These are phyloP conservation scores for Nematolebias whitei DNA, from an alignment of 2,113 vertebrate species.

Conservation along the genomic window DNA sequence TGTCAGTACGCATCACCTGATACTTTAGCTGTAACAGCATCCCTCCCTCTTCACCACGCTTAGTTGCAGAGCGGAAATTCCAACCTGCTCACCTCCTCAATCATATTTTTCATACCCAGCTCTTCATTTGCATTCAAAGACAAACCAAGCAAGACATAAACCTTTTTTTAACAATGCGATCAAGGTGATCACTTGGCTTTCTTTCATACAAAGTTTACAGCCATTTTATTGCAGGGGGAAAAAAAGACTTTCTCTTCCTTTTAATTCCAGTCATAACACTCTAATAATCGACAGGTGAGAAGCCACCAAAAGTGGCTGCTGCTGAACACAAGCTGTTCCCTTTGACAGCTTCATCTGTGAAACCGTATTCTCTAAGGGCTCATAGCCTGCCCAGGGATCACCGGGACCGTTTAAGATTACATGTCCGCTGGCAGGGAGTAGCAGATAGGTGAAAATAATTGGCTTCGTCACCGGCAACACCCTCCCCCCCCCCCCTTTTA, in stretches of 20 bases:
- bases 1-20: constrained; percentile 29
- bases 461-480: constrained; percentile 63
- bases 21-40: constrained; percentile 52
- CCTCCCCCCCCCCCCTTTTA: constrained; percentile 17
- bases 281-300: constrained; percentile 54
- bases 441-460: constrained; percentile 79
- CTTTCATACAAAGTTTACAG: constrained; percentile 9
- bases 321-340: constrained; percentile 58
- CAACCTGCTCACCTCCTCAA: constrained; percentile 31
- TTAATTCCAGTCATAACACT: constrained; percentile 2
- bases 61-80: constrained; percentile 60
- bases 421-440: constrained; percentile 71
- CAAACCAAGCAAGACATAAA: constrained; percentile 3
- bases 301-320: constrained; percentile 35
- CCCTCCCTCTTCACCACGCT: constrained; percentile 28
- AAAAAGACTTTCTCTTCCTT: background rate
- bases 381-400: constrained; percentile 69
- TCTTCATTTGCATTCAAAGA: constrained; percentile 29
- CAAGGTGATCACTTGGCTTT: constrained; percentile 1
- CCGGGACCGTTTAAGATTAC: constrained; percentile 74
- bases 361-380: constrained; percentile 70
- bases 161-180: constrained; percentile 16
- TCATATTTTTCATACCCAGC: constrained; percentile 1
- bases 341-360: constrained; percentile 75
- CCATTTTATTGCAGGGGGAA: constrained; percentile 7